Percentiles rank a stretch among this genome's conserved stretches.
phyloP scores from a whole-genome alignment of 2,888 invertebrate species.

The Frankliniella intonsa region DNA sequence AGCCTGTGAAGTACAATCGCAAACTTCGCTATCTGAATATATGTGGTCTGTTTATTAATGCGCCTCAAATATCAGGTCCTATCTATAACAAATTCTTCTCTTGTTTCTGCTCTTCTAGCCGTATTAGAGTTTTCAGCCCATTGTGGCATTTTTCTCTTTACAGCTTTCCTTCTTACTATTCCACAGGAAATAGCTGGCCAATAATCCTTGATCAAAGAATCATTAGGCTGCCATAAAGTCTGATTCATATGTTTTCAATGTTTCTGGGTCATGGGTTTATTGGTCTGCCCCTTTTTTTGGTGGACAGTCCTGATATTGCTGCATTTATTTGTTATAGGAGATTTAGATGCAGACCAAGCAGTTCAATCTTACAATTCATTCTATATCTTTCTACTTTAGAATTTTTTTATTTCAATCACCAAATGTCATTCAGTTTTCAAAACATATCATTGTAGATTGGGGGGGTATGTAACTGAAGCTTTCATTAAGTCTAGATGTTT shows the following conservation, averaged over 20 bases:
- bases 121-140: not conserved
- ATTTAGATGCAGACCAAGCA: not conserved
- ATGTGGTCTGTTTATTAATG: slow-evolving; percentile 17
- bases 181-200: not conserved
- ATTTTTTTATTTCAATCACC: not conserved
- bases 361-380: slow-evolving; percentile 7
- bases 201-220: not conserved
- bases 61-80: slow-evolving; percentile 11
- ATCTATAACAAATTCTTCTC: not conserved
- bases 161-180: not conserved
- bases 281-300: not conserved
- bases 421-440: slow-evolving; percentile 25
- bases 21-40: slow-evolving; percentile 2
- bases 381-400: not conserved
- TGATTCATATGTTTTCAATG: not conserved
- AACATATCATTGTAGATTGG: slow-evolving; percentile 27
- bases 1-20: slow-evolving; percentile 26
- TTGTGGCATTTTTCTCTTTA: not conserved
- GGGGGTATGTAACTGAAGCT: slow-evolving; percentile 24
- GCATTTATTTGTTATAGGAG: slow-evolving; percentile 15
- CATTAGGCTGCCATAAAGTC: not conserved
- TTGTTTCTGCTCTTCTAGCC: not conserved
- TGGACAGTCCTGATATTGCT: slow-evolving; percentile 8
- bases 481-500: slow-evolving; percentile 20
- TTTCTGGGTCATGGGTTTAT: not conserved